Conservation (phyloP, 2,888 invertebrate genomes). For the Drosophila mercatorum region DNA sequence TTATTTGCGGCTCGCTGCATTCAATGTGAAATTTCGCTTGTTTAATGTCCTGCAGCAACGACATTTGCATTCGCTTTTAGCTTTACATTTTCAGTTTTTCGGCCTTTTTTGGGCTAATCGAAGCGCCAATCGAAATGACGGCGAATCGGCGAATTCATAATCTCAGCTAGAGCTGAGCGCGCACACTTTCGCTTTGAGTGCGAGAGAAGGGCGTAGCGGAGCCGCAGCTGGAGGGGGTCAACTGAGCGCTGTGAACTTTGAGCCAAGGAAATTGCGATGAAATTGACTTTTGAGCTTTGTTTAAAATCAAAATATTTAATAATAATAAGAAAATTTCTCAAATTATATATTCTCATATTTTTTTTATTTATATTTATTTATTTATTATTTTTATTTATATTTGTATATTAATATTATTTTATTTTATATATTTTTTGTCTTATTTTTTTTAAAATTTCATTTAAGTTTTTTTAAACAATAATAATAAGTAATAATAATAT, state of each 20-base stretch:
- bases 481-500: too few species aligned
- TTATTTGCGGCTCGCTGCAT: constrained; percentile 46
- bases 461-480: too few species aligned
- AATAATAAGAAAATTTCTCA: background rate
- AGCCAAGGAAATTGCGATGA: background rate
- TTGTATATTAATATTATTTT: background rate
- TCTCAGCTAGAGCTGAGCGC: constrained; percentile 10
- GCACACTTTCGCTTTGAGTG: constrained; percentile 30
- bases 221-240: background rate
- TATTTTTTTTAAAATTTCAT: too few species aligned
- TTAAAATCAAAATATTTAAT: background rate
- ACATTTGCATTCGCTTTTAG: constrained; percentile 28
- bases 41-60: constrained; percentile 45
- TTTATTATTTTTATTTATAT: background rate
- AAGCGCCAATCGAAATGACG: constrained; percentile 14
- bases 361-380: background rate
- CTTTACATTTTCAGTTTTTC: constrained; percentile 1
- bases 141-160: constrained; percentile 22
- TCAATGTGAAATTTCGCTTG: constrained; percentile 52
- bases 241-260: constrained; percentile 18
- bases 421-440: too few species aligned
- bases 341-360: background rate
- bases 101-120: constrained; percentile 28
- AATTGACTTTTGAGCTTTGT: too few species aligned
- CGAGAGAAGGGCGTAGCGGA: background rate